Conservation (phyloP, 2,113 vertebrate genomes). For the Passer domesticus region DNA sequence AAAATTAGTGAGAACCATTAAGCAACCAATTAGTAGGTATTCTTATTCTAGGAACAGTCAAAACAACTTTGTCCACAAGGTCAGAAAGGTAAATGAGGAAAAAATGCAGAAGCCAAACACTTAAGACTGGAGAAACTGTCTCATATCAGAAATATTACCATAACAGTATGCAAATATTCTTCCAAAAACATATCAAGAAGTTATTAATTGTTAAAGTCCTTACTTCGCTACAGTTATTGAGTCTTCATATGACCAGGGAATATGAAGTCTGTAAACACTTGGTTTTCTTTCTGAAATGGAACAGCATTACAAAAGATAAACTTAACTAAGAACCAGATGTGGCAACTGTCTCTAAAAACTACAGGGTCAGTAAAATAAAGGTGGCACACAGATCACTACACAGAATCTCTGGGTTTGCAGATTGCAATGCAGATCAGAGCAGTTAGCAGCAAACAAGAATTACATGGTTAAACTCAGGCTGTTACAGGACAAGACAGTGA, state of each 20-base stretch:
- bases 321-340: background rate
- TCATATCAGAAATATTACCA: background rate
- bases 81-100: background rate
- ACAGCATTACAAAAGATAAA: background rate
- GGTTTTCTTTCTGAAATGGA: constrained; percentile 81
- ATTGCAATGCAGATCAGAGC: background rate
- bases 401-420: background rate
- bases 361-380: background rate
- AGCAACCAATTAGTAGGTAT: background rate
- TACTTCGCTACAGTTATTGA: constrained; percentile 84
- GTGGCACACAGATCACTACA: background rate
- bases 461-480: background rate
- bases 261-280: constrained; percentile 86
- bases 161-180: background rate
- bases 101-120: background rate
- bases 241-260: constrained; percentile 94
- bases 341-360: background rate
- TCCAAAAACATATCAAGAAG: background rate
- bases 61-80: background rate
- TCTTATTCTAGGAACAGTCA: background rate
- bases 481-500: background rate
- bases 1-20: background rate
- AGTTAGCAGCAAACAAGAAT: background rate
- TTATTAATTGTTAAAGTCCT: constrained; percentile 1
- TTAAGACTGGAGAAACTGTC: background rate